phyloP scores from a whole-genome alignment of 2,888 invertebrate species.

The Leptarthrus brevirostris region DNA sequence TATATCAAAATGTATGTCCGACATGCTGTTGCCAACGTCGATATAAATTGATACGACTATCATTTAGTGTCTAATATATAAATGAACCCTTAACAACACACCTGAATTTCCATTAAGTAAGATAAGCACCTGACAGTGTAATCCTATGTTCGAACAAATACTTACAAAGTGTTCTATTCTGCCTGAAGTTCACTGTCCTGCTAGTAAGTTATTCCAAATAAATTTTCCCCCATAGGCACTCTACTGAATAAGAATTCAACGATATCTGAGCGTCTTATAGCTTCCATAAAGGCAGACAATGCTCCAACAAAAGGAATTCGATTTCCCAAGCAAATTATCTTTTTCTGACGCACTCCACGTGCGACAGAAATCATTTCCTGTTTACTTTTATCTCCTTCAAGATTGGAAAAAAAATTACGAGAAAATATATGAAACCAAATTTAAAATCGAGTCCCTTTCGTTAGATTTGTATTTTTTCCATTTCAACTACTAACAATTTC shows the following conservation, averaged over 20 bases:
- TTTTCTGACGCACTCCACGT: background rate
- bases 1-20: background rate
- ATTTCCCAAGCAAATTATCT: background rate
- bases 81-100: background rate
- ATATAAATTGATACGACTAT: background rate
- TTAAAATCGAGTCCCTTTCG: no score
- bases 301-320: background rate
- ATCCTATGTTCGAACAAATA: slow-evolving; percentile 9
- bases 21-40: background rate
- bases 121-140: slow-evolving; percentile 10
- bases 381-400: background rate
- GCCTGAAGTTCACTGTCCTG: slow-evolving; percentile 14
- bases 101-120: background rate
- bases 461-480: no score
- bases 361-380: background rate
- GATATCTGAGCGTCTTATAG: no score
- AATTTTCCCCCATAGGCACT: no score
- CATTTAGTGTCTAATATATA: background rate
- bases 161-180: slow-evolving; percentile 2
- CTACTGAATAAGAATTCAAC: no score
- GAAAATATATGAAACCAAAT: background rate
- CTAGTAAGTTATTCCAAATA: background rate
- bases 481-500: no score
- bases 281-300: no score
- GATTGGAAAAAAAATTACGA: background rate